Evolutionary conservation across 2,797 vertebrate genomes (phyloP).

Genomic region (Lepus oiostolus): DNA sequence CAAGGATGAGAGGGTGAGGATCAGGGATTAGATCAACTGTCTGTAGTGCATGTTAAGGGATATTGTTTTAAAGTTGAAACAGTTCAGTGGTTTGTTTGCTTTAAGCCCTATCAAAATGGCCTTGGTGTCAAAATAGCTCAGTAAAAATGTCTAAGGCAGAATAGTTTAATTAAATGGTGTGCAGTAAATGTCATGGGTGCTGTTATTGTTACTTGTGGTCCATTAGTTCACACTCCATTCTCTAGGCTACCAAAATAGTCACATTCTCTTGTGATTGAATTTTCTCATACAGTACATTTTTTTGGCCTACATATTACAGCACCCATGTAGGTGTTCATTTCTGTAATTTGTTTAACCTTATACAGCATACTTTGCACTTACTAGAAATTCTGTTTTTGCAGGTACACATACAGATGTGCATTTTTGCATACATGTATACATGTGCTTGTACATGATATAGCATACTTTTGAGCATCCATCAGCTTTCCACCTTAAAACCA

Average conservation of each 20-base stretch:
- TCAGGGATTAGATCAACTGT: not conserved
- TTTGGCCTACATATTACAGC: not conserved
- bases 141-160: constrained; percentile 29
- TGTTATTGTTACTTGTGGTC: not conserved
- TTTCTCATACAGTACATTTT: not conserved
- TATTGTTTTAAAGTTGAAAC: not conserved
- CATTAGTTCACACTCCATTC: not conserved
- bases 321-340: not conserved
- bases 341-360: not conserved
- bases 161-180: constrained; percentile 40
- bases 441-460: not conserved
- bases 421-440: not conserved
- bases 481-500: not conserved
- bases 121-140: constrained; percentile 48
- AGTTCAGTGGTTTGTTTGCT: constrained; percentile 45
- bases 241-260: not conserved
- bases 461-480: not conserved
- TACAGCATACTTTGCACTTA: not conserved
- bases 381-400: not conserved
- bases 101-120: constrained; percentile 3
- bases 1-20: not conserved
- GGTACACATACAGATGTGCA: too few relatives aligned
- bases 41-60: not conserved
- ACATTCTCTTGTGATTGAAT: not conserved
- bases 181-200: not conserved